Evolutionary conservation across 2,888 invertebrate species (phyloP).

Genomic region (Habrosyne pyritoides): DNA sequence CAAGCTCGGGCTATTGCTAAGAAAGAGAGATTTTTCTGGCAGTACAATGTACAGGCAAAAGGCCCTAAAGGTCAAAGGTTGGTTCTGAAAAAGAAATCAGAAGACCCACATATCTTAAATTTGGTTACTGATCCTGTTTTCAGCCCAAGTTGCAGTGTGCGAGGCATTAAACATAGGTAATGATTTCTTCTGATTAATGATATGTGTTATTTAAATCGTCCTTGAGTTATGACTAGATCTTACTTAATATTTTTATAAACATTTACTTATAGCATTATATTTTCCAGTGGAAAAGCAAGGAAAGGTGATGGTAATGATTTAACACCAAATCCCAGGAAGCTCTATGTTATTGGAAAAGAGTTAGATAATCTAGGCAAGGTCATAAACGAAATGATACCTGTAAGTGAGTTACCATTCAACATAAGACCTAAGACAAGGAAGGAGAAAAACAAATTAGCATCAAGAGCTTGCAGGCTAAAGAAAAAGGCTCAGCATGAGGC

Average conservation of each 20-base stretch:
- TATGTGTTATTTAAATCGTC: too few species aligned
- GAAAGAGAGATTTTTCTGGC: slow-evolving; percentile 97
- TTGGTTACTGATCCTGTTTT: slow-evolving; percentile 98
- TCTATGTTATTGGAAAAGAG: slow-evolving; percentile 95
- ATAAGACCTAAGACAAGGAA: slow-evolving; percentile 96
- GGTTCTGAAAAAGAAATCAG: slow-evolving; percentile 91
- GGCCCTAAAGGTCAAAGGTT: slow-evolving; percentile 97
- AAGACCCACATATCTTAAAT: slow-evolving; percentile 96
- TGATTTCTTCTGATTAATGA: too few species aligned
- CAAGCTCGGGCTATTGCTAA: slow-evolving; percentile 78
- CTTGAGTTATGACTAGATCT: too few species aligned
- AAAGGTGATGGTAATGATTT: slow-evolving; percentile 99
- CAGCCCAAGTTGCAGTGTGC: slow-evolving; percentile 94
- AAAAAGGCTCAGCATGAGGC: slow-evolving; percentile 99
- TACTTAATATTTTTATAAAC: too few species aligned
- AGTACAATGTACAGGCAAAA: slow-evolving; percentile 99
- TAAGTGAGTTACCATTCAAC: slow-evolving; percentile 95
- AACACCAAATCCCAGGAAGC: slow-evolving; percentile 96
- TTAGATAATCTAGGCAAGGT: slow-evolving; percentile 94
- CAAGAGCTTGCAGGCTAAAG: slow-evolving; percentile 97
- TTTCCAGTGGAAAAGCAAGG: slow-evolving; percentile 92
- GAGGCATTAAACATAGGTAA: slow-evolving; percentile 94
- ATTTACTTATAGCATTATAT: background rate
- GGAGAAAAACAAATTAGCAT: slow-evolving; percentile 98
- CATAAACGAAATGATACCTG: slow-evolving; percentile 98